A percentile compares a stretch with the other conserved stretches of the same genome.
Conservation (phyloP, 2,113 vertebrate species). For the Canis aureus region DNA sequence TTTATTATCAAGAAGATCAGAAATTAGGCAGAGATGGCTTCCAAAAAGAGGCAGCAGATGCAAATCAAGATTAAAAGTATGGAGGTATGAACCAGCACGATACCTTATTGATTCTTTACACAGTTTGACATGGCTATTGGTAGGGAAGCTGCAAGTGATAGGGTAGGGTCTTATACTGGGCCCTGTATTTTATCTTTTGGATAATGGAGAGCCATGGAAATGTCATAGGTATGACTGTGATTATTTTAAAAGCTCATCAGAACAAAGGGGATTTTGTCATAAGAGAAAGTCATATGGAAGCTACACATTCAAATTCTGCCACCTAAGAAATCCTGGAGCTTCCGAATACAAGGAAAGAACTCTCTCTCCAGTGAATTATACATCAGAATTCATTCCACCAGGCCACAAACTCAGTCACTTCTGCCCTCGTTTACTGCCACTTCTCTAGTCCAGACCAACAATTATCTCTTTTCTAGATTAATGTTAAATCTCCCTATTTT, state of each 20-base stretch:
- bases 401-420: neutral
- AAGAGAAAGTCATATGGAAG: neutral
- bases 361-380: neutral
- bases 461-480: conserved; percentile 6
- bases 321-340: neutral
- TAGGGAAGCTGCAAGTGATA: neutral
- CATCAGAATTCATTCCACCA: neutral
- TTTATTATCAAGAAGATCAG: conserved; percentile 12
- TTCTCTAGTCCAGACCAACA: neutral
- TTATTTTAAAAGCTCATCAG: conserved; percentile 31
- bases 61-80: conserved; percentile 45
- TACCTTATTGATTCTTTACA: neutral
- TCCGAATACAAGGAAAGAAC: conserved; percentile 1
- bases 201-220: neutral
- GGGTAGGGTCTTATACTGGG: neutral
- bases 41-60: neutral
- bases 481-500: neutral
- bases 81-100: neutral
- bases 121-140: neutral
- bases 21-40: neutral
- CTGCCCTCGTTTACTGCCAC: neutral
- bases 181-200: neutral
- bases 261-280: neutral
- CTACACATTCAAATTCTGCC: conserved; percentile 35
- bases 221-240: conserved; percentile 11